These are phyloP conservation scores for Benthosema pterotum DNA, from an alignment of 2,797 vertebrate genomes.

Conservation along the genomic window DNA sequence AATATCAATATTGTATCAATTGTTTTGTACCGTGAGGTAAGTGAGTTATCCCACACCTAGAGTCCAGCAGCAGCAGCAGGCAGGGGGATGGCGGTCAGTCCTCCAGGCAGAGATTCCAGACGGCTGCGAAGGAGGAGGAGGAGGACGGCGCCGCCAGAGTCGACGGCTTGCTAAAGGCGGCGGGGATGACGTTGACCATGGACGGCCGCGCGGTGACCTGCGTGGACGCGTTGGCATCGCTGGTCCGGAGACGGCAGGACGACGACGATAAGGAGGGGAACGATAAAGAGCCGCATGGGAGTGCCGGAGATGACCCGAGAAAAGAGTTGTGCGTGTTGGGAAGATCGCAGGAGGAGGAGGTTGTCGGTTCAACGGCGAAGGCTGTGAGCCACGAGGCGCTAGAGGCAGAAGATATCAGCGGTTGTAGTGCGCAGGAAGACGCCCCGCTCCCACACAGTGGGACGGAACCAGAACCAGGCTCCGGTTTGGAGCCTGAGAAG, in stretches of 20 bases:
- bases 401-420: not conserved
- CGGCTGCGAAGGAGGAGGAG: slow-evolving; percentile 60
- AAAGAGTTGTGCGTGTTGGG: slow-evolving; percentile 1
- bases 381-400: not conserved
- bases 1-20: no score
- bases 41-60: no score
- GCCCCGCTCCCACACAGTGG: not conserved
- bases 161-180: slow-evolving; percentile 75
- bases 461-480: slow-evolving; percentile 27
- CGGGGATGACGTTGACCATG: slow-evolving; percentile 69
- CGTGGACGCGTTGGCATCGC: slow-evolving; percentile 52
- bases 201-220: slow-evolving; percentile 49
- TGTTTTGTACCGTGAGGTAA: no score
- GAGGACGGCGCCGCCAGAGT: slow-evolving; percentile 70
- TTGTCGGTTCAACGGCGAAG: not conserved
- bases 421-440: slow-evolving; percentile 7
- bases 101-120: slow-evolving; percentile 64
- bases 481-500: slow-evolving; percentile 17
- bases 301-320: slow-evolving; percentile 15
- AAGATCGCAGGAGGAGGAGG: slow-evolving; percentile 1
- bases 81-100: slow-evolving; percentile 20
- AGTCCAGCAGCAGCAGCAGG: slow-evolving; percentile 25
- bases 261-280: no score
- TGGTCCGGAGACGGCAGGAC: slow-evolving; percentile 36
- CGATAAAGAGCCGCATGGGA: slow-evolving; percentile 29